phyloP scores from a whole-genome alignment of 2,888 invertebrate genomes.

The Oligia latruncula region DNA sequence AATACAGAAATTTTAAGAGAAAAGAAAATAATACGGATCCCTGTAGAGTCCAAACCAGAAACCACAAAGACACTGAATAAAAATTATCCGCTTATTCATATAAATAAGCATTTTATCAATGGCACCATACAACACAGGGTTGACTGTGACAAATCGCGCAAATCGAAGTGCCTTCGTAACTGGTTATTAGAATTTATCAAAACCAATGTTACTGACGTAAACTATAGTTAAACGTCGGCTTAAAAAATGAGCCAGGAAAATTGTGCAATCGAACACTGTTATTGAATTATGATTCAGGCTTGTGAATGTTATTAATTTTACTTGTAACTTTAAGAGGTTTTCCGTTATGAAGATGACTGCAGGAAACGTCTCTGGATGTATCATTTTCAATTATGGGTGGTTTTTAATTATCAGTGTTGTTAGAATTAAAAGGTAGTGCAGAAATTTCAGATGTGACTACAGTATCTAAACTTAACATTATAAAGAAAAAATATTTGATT shows the following conservation, averaged over 20 bases:
- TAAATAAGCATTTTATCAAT: constrained; percentile 57
- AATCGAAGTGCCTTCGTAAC: constrained; percentile 67
- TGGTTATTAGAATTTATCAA: constrained; percentile 84
- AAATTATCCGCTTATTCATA: constrained; percentile 40
- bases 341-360: constrained; percentile 34
- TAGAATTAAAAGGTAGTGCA: neutral
- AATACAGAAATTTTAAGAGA: neutral
- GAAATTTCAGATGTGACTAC: neutral
- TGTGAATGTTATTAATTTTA: constrained; percentile 56
- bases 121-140: constrained; percentile 51
- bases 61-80: constrained; percentile 26
- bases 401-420: neutral
- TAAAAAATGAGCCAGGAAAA: constrained; percentile 77
- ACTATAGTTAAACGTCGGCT: constrained; percentile 75
- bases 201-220: constrained; percentile 75
- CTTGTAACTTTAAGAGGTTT: constrained; percentile 37
- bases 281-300: constrained; percentile 63
- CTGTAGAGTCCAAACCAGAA: neutral
- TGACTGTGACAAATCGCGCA: constrained; percentile 73
- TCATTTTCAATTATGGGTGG: constrained; percentile 14
- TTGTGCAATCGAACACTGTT: constrained; percentile 63
- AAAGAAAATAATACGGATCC: neutral
- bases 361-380: constrained; percentile 17
- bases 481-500: too few relatives aligned
- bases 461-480: too few relatives aligned